Percentiles rank a stretch among this genome's conserved stretches.
Evolutionary conservation across 2,888 invertebrate genomes (phyloP).

Genomic region (Leptinotarsa peninsularis): DNA sequence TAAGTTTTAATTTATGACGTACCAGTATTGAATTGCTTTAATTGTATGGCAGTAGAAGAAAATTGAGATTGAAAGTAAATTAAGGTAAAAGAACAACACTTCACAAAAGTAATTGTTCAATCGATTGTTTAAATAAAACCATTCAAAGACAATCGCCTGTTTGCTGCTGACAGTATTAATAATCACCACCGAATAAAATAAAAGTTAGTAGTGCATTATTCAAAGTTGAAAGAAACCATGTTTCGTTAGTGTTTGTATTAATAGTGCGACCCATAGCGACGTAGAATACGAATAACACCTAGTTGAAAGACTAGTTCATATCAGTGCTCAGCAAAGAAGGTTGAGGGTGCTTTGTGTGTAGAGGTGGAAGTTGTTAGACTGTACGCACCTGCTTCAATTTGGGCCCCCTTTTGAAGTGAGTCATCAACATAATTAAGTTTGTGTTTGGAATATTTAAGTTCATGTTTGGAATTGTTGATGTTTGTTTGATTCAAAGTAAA

Average conservation of each 20-base stretch:
- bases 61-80: too few relatives aligned
- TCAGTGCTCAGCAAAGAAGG: slow-evolving; percentile 1
- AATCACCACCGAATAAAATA: background rate
- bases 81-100: too few relatives aligned
- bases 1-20: too few relatives aligned
- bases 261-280: slow-evolving; percentile 24
- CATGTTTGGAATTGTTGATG: background rate
- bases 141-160: background rate
- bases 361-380: background rate
- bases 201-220: background rate
- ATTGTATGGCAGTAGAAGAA: too few relatives aligned
- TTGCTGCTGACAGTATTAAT: background rate
- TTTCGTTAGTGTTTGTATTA: slow-evolving; percentile 22
- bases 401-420: slow-evolving; percentile 9
- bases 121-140: too few relatives aligned
- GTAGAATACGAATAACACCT: background rate
- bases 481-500: background rate
- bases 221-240: slow-evolving; percentile 3
- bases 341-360: slow-evolving; percentile 5
- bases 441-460: background rate
- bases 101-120: too few relatives aligned
- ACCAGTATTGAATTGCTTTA: too few relatives aligned
- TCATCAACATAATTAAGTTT: background rate
- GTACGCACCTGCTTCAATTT: background rate
- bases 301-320: slow-evolving; percentile 4